Conservation (phyloP, 1,140 invertebrate genomes). For the Acyrthosiphon pisum region DNA sequence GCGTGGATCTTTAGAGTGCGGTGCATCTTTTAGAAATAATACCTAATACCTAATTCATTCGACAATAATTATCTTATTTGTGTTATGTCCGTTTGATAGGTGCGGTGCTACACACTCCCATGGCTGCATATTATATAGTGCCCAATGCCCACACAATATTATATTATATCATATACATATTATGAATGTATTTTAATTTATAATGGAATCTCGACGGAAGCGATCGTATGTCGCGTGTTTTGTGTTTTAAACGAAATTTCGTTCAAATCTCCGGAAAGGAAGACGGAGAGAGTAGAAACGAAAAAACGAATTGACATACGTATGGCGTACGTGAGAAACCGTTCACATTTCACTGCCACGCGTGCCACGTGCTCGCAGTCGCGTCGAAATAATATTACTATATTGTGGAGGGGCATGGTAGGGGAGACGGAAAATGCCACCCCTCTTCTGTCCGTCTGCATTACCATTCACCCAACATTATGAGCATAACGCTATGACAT, state of each 20-base stretch:
- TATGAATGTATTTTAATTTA: neutral
- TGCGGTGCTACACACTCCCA: no score
- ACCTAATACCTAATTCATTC: neutral
- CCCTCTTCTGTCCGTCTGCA: neutral
- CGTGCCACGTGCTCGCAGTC: neutral
- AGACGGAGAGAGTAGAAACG: neutral
- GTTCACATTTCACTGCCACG: neutral
- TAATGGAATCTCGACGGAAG: neutral
- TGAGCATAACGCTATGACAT: neutral
- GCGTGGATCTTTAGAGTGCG: no score
- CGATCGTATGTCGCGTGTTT: neutral
- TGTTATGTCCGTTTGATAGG: neutral
- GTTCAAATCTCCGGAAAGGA: slow-evolving; percentile 12
- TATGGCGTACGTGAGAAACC: neutral
- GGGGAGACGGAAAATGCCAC: neutral
- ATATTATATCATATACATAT: neutral
- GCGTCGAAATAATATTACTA: neutral
- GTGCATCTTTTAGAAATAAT: neutral
- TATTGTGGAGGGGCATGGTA: neutral
- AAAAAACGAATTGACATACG: neutral
- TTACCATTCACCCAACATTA: neutral
- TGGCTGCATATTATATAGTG: neutral
- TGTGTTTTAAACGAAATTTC: slow-evolving; percentile 7
- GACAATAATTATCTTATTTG: neutral
- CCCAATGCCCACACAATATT: neutral